phyloP scores from a whole-genome alignment of 2,888 invertebrate genomes.

The Tridacna crocea region DNA sequence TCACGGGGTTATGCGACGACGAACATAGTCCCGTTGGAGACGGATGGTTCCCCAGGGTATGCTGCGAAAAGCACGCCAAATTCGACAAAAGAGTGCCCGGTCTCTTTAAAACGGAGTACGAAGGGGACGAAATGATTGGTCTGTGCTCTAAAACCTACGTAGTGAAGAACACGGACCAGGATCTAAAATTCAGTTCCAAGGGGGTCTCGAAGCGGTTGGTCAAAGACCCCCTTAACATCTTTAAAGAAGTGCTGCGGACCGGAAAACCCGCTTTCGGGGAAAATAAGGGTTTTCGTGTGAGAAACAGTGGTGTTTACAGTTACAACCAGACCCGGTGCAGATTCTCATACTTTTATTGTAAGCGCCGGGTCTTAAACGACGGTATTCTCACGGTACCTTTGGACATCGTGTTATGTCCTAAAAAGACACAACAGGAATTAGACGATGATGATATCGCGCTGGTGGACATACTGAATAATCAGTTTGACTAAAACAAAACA shows the following conservation, averaged over 20 bases:
- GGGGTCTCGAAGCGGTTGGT: constrained; percentile 32
- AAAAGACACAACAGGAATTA: background rate
- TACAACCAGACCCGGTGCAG: constrained; percentile 34
- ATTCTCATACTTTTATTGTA: constrained; percentile 49
- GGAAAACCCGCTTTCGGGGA: constrained; percentile 28
- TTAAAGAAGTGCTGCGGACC: constrained; percentile 20
- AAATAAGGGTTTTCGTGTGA: constrained; percentile 31
- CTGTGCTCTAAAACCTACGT: constrained; percentile 56
- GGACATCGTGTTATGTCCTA: constrained; percentile 34
- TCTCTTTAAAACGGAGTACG: constrained; percentile 30
- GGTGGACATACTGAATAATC: constrained; percentile 5
- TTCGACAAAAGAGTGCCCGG: constrained; percentile 37
- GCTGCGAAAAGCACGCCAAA: constrained; percentile 40
- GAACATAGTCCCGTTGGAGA: constrained; percentile 31
- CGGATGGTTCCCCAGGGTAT: constrained; percentile 41
- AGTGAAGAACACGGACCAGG: constrained; percentile 33
- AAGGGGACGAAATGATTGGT: constrained; percentile 33
- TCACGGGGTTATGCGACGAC: constrained; percentile 44
- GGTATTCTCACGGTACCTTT: constrained; percentile 36
- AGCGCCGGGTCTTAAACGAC: constrained; percentile 37
- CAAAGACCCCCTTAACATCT: constrained; percentile 30
- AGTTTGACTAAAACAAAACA: constrained; percentile 3
- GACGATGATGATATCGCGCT: constrained; percentile 23
- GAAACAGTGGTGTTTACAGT: constrained; percentile 37
- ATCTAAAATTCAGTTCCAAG: constrained; percentile 42